phyloP scores from a whole-genome alignment of 92 coral and sea anemone species.

The Palythoa caribaeorum region DNA sequence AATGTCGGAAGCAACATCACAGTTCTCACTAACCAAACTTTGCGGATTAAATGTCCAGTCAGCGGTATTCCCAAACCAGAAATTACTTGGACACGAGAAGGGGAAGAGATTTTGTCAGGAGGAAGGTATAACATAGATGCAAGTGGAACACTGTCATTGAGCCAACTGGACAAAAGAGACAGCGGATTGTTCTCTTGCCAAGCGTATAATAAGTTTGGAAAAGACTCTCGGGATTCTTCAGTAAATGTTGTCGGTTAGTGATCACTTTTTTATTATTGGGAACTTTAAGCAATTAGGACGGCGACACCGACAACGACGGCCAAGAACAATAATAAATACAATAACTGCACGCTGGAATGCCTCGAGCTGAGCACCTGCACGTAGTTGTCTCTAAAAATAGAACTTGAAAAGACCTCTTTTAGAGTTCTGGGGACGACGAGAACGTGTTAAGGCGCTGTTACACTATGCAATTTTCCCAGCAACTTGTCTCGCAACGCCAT shows the following conservation, averaged over 20 bases:
- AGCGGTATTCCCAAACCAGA: slow-evolving; percentile 33
- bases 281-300: too few relatives aligned
- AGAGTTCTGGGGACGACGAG: too few relatives aligned
- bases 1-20: slow-evolving; percentile 40
- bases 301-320: too few relatives aligned
- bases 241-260: slow-evolving; percentile 22
- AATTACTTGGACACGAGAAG: slow-evolving; percentile 35
- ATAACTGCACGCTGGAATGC: too few relatives aligned
- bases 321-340: too few relatives aligned
- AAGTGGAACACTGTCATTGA: slow-evolving; percentile 33
- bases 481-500: too few relatives aligned
- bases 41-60: slow-evolving; percentile 40
- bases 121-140: slow-evolving; percentile 31
- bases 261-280: too few relatives aligned
- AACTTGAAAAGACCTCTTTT: too few relatives aligned
- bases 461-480: too few relatives aligned
- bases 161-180: slow-evolving; percentile 38
- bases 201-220: slow-evolving; percentile 15
- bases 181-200: slow-evolving; percentile 36
- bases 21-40: slow-evolving; percentile 41
- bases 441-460: too few relatives aligned
- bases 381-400: too few relatives aligned
- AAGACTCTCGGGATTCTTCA: slow-evolving; percentile 15
- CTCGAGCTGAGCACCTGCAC: too few relatives aligned
- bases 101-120: slow-evolving; percentile 24